A percentile compares a stretch with the other conserved stretches of the same genome.
Conservation (phyloP, 53 echinoderm and acorn worm species). For the Antedon mediterranea region DNA sequence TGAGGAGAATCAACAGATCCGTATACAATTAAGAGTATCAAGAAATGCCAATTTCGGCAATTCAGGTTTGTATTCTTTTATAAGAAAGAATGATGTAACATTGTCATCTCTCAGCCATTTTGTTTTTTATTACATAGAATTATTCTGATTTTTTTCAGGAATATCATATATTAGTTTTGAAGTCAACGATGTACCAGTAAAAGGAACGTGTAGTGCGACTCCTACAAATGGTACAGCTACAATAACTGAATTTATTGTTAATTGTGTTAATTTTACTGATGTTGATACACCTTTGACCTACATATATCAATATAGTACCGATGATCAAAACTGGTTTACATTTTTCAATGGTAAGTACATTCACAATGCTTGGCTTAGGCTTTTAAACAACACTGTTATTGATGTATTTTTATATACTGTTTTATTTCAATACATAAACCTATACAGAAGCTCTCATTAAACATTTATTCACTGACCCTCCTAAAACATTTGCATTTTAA, state of each 20-base stretch:
- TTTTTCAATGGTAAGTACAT: neutral
- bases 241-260: slow-evolving; percentile 63
- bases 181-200: slow-evolving; percentile 53
- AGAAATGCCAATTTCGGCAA: slow-evolving; percentile 37
- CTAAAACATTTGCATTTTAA: too few relatives aligned
- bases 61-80: too few relatives aligned
- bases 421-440: too few relatives aligned
- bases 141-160: slow-evolving; percentile 13
- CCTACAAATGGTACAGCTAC: slow-evolving; percentile 66
- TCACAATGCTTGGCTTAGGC: too few relatives aligned
- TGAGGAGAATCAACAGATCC: slow-evolving; percentile 41
- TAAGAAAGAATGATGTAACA: too few relatives aligned
- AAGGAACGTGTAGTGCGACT: slow-evolving; percentile 47
- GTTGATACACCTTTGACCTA: slow-evolving; percentile 75
- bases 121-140: neutral
- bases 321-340: neutral
- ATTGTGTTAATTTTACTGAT: slow-evolving; percentile 51
- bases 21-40: slow-evolving; percentile 4
- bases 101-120: too few relatives aligned
- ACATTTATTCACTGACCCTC: too few relatives aligned
- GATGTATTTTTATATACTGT: too few relatives aligned
- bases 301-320: neutral
- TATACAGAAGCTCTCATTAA: too few relatives aligned
- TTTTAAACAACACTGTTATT: too few relatives aligned
- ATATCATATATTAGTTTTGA: slow-evolving; percentile 49